A percentile compares a stretch with the other conserved stretches of the same genome.
These are phyloP conservation scores for Dendrocincla tyrannina DNA, from an alignment of 2,797 vertebrate genomes.

Conservation along the genomic window DNA sequence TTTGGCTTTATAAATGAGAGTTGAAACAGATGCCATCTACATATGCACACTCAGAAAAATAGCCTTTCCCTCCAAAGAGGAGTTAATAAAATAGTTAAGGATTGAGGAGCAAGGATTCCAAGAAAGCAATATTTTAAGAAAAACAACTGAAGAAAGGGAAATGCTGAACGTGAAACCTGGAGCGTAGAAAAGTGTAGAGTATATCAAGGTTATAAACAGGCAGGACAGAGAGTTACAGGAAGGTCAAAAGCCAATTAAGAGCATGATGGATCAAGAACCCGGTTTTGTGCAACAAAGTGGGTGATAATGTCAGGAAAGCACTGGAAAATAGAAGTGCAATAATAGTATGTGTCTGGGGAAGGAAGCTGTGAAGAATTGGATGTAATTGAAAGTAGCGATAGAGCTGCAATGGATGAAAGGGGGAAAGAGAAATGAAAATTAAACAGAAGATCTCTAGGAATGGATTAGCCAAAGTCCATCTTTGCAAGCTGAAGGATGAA, in stretches of 20 bases:
- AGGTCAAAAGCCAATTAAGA: background rate
- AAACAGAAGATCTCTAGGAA: background rate
- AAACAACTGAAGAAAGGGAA: background rate
- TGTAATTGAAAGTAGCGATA: constrained; percentile 1
- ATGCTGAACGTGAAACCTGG: background rate
- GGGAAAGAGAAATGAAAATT: constrained; percentile 24
- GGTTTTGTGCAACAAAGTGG: background rate
- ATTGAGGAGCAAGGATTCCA: background rate
- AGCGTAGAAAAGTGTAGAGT: background rate
- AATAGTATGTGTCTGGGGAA: background rate
- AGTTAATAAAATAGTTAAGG: background rate
- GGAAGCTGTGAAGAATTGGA: constrained; percentile 5
- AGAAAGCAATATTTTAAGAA: background rate
- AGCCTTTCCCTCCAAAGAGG: background rate
- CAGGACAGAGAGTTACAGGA: background rate
- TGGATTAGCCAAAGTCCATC: constrained; percentile 19
- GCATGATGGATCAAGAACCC: background rate
- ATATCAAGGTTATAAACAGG: background rate
- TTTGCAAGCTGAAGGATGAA: constrained; percentile 27
- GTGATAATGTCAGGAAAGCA: background rate
- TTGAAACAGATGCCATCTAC: background rate
- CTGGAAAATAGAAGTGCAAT: background rate
- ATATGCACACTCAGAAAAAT: background rate
- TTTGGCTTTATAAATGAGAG: background rate
- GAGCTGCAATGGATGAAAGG: background rate